A percentile compares a stretch with the other conserved stretches of the same genome.
Conservation (phyloP, 1,140 invertebrate genomes). For the Triops longicaudatus region DNA sequence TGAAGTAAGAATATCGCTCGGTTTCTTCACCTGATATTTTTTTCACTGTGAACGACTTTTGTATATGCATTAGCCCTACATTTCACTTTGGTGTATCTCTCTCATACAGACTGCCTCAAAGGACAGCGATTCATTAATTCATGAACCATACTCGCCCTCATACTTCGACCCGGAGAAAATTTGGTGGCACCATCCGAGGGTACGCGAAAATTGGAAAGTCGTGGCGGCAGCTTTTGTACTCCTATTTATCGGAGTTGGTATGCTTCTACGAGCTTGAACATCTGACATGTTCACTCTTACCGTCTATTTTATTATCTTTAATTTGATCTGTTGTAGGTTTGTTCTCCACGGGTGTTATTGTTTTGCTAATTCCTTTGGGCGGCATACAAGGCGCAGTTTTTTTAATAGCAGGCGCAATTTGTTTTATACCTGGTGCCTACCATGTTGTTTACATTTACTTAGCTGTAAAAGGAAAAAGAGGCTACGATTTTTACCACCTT, state of each 20-base stretch:
- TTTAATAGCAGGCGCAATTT: slow-evolving; percentile 68
- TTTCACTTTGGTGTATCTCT: background rate
- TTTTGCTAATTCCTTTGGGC: slow-evolving; percentile 52
- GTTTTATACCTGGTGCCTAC: slow-evolving; percentile 69
- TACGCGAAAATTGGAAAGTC: slow-evolving; percentile 74
- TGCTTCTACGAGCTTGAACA: slow-evolving; percentile 26
- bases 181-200: slow-evolving; percentile 73
- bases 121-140: slow-evolving; percentile 70
- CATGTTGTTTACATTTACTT: slow-evolving; percentile 75
- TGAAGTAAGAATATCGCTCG: slow-evolving; percentile 20
- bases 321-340: slow-evolving; percentile 40
- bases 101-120: slow-evolving; percentile 56
- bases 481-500: slow-evolving; percentile 73
- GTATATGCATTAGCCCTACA: background rate
- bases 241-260: slow-evolving; percentile 63
- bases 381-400: slow-evolving; percentile 69
- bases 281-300: slow-evolving; percentile 17
- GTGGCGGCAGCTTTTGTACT: slow-evolving; percentile 66
- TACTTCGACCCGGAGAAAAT: slow-evolving; percentile 43
- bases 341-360: slow-evolving; percentile 60
- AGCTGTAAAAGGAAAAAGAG: slow-evolving; percentile 65
- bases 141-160: slow-evolving; percentile 44
- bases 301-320: slow-evolving; percentile 25
- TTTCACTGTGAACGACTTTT: background rate
- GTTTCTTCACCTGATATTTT: background rate